Evolutionary conservation across 37 sponge, comb jelly and placozoan species (phyloP).

Genomic region (Mnemiopsis leidyi): DNA sequence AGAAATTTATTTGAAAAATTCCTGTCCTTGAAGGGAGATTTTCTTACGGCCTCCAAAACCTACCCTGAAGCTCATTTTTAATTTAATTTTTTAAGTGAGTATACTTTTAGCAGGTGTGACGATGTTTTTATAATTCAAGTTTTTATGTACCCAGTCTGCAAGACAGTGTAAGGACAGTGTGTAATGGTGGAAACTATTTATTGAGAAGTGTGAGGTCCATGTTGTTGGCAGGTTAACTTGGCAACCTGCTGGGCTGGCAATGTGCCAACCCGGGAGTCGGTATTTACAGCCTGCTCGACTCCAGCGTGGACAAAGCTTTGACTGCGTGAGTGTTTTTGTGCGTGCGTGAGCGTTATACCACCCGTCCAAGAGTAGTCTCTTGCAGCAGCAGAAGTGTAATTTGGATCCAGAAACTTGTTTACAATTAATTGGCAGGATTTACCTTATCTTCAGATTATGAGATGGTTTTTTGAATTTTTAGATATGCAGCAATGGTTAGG

Average conservation of each 20-base stretch:
- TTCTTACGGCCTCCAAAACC: not conserved
- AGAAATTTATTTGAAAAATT: constrained; percentile 49
- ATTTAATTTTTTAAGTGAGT: constrained; percentile 54
- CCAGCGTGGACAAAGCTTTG: too few species aligned
- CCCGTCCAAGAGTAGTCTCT: not conserved
- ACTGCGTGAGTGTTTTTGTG: too few species aligned
- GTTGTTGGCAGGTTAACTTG: too few species aligned
- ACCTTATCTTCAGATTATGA: constrained; percentile 56
- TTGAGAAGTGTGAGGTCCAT: not conserved
- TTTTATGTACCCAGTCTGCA: constrained; percentile 27
- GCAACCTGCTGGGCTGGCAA: too few species aligned
- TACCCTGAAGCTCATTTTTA: constrained; percentile 41
- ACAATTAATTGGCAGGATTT: constrained; percentile 9
- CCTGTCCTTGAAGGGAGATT: not conserved
- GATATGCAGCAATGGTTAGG: not conserved
- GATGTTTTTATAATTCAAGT: constrained; percentile 54
- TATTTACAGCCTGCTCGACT: too few species aligned
- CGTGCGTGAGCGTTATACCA: not conserved
- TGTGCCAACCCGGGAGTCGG: too few species aligned
- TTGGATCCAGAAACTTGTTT: constrained; percentile 8
- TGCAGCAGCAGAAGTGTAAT: not conserved
- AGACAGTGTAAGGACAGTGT: not conserved
- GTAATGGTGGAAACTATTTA: not conserved
- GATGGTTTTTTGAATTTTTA: constrained; percentile 40
- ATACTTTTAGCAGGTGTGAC: constrained; percentile 35